Base-by-base conservation (phyloP, 2,113 vertebrate genomes). In the Ornithorhynchus anatinus region DNA sequence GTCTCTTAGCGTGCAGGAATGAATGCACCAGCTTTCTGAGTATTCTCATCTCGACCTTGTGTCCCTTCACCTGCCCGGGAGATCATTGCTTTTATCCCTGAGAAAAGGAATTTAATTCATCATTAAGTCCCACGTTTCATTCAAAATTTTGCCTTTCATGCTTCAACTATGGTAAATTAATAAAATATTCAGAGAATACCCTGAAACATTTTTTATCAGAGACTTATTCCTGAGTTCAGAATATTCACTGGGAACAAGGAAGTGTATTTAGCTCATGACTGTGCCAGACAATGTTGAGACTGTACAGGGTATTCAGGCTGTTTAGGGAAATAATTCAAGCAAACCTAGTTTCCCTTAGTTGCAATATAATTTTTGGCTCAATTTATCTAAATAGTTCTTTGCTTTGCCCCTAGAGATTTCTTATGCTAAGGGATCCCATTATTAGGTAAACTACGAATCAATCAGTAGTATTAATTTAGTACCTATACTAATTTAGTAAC, bases 101-200 rank as follows among this genome's bases (percentile, higher is more conserved):
- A 82, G 80, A 86, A 80, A 75, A 65, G 52, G 74, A 74, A 86
- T 89, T 85, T 89, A 74, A 89, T 89, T 89, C 87, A 88, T 89
- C 72, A 86, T 77, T 54, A 78, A 67, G 68, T 81, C 29, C 1
- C 63, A 89, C 85, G 87, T 86, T 88, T 89, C 85, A 90, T 90
- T 90, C 82, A 89, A 88, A 85, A 59, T 39, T 57, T 54, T 82
- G 32, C 75, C 57, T 39, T 82, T 65, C 52, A 37, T 72, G 70
- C 79, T 81, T 72, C 65, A 59, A 65, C 68, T 62, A 63, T 61
- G 65, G 72, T 75, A 89, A 90, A 86, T 85, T 84, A 87, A 89
- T 89, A 59, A 83, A 82, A 89, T 80, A 79, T 72, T 76, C 78
- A 84, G 44, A 54, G 85, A 88, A 84, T n/a, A 85, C 80, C 86